phyloP scores from a whole-genome alignment of 2,797 vertebrate species.

The Danio aesculapii region DNA sequence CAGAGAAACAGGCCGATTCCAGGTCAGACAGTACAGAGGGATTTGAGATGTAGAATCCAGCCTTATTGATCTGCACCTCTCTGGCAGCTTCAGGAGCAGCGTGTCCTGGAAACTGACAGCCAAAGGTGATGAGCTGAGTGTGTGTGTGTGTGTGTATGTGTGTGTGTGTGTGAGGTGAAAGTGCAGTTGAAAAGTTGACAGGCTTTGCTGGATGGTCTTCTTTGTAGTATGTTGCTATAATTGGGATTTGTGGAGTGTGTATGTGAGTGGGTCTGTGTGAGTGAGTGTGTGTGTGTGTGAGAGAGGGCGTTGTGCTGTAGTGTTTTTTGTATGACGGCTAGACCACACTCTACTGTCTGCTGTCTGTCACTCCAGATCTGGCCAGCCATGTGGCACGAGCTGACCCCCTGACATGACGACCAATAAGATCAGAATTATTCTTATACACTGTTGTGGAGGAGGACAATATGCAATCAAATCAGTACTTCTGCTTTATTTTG shows the following conservation, averaged over 20 bases:
- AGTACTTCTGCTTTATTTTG: neutral
- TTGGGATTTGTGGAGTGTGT: conserved; percentile 62
- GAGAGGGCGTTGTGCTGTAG: conserved; percentile 32
- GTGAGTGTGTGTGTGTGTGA: conserved; percentile 31
- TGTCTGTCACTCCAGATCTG: conserved; percentile 68
- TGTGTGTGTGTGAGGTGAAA: conserved; percentile 35
- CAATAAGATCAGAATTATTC: conserved; percentile 2
- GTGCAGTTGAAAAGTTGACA: conserved; percentile 51
- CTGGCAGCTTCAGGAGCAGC: conserved; percentile 45
- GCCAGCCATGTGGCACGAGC: conserved; percentile 35
- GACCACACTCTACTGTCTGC: conserved; percentile 64
- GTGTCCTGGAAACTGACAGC: conserved; percentile 52
- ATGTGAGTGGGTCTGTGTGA: conserved; percentile 24
- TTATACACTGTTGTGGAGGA: neutral
- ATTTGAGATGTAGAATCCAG: conserved; percentile 42
- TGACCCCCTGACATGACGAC: conserved; percentile 68
- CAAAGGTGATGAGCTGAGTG: conserved; percentile 40
- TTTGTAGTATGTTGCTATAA: conserved; percentile 65
- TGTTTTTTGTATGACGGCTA: conserved; percentile 64
- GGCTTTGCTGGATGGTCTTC: conserved; percentile 52
- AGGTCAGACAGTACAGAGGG: conserved; percentile 37
- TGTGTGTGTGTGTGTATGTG: conserved; percentile 39
- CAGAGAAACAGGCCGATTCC: conserved; percentile 38
- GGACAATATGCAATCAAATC: neutral
- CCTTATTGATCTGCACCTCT: conserved; percentile 35